Evolutionary conservation across 1,140 invertebrate genomes (phyloP).

Genomic region (Drosophila parvula): DNA sequence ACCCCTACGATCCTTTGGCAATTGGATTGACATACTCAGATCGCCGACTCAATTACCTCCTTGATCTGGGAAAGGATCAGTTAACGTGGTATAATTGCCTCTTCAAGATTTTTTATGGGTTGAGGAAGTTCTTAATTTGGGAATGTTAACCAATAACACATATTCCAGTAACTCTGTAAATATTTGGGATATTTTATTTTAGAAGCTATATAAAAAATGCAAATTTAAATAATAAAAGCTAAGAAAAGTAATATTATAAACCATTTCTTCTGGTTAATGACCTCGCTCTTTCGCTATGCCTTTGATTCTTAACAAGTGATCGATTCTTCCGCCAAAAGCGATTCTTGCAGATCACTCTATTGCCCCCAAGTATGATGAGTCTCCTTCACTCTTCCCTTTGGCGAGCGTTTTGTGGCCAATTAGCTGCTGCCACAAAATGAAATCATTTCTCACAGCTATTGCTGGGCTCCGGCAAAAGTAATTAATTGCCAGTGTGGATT

Average conservation of each 20-base stretch:
- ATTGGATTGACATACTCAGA: slow-evolving; percentile 30
- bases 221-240: too few species aligned
- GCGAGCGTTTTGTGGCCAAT: slow-evolving; percentile 55
- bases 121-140: too few species aligned
- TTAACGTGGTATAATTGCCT: slow-evolving; percentile 9
- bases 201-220: too few species aligned
- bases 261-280: neutral
- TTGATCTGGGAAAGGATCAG: neutral
- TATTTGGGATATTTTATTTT: too few species aligned
- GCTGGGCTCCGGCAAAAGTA: slow-evolving; percentile 51
- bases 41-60: neutral
- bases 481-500: slow-evolving; percentile 65
- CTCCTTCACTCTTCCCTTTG: too few species aligned
- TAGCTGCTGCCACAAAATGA: slow-evolving; percentile 76
- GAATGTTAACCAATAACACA: too few species aligned
- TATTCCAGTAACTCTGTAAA: too few species aligned
- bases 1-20: slow-evolving; percentile 3
- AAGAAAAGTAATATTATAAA: neutral
- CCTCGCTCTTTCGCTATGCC: neutral
- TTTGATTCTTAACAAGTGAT: neutral
- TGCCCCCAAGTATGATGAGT: slow-evolving; percentile 1
- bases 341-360: slow-evolving; percentile 24
- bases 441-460: slow-evolving; percentile 78
- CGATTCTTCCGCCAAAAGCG: slow-evolving; percentile 8
- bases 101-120: neutral